Percentiles rank a stretch among this genome's conserved stretches.
These are phyloP conservation scores for Sminthopsis crassicaudata DNA, from an alignment of 2,113 vertebrate species.

Conservation along the genomic window DNA sequence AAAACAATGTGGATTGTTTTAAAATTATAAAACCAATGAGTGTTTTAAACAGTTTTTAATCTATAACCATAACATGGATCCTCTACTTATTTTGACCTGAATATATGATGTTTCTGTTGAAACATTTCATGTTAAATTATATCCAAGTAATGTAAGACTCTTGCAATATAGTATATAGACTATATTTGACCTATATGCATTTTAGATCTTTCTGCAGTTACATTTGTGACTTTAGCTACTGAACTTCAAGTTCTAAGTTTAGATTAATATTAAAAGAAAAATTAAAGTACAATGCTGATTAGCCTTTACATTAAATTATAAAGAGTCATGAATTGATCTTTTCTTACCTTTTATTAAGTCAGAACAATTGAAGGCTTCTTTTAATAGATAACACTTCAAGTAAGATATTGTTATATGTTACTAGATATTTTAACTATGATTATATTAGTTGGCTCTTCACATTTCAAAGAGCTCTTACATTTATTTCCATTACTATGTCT, in stretches of 20 bases:
- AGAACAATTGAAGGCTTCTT: neutral
- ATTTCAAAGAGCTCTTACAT: neutral
- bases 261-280: neutral
- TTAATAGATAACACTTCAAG: conserved; percentile 29
- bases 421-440: neutral
- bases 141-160: neutral
- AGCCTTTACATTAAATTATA: neutral
- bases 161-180: neutral
- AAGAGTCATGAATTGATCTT: neutral
- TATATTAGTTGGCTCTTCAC: neutral
- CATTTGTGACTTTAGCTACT: conserved; percentile 1
- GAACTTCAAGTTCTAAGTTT: conserved; percentile 9
- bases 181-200: neutral
- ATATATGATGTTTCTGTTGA: conserved; percentile 3
- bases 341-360: neutral
- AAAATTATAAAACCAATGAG: neutral
- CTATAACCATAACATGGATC: neutral
- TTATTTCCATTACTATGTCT: conserved; percentile 41
- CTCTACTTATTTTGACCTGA: neutral
- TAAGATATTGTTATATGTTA: conserved; percentile 22
- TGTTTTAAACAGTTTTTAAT: neutral
- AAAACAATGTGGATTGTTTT: neutral
- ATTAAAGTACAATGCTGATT: neutral
- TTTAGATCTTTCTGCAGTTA: neutral
- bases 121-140: neutral